These are phyloP conservation scores for Catostylus mosaicus DNA, from an alignment of 30 jellyfish, hydroid and myxozoan genomes.

Conservation along the genomic window DNA sequence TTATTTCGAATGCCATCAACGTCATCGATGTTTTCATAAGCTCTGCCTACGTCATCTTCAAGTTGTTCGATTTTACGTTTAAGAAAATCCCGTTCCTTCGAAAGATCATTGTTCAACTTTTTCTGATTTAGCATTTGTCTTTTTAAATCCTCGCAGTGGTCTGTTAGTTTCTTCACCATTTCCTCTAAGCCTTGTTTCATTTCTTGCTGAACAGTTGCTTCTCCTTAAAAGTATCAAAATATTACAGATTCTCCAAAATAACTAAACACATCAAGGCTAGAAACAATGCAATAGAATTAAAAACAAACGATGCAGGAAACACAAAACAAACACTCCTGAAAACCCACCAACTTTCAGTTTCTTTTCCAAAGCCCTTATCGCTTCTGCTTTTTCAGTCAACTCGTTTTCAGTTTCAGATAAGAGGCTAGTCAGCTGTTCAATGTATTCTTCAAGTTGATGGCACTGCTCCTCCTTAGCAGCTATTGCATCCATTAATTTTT, in stretches of 20 bases:
- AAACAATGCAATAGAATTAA: not conserved
- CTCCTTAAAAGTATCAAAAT: constrained; percentile 3
- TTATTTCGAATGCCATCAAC: constrained; percentile 13
- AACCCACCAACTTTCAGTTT: constrained; percentile 40
- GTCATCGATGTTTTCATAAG: not conserved
- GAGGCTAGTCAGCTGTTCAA: constrained; percentile 36
- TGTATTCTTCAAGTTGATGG: constrained; percentile 23
- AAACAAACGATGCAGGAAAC: not conserved
- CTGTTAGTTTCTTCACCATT: constrained; percentile 30
- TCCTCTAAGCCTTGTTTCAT: constrained; percentile 57
- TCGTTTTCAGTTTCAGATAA: constrained; percentile 56
- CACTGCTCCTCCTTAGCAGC: constrained; percentile 58
- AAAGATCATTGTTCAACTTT: constrained; percentile 33
- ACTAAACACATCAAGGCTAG: not conserved
- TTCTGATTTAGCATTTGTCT: constrained; percentile 34
- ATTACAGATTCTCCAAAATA: too few species aligned
- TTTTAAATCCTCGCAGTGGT: constrained; percentile 35
- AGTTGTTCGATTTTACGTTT: constrained; percentile 34
- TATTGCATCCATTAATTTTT: constrained; percentile 27
- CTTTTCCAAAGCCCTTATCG: constrained; percentile 49
- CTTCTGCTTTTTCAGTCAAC: constrained; percentile 34
- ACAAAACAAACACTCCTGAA: not conserved
- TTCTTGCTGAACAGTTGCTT: constrained; percentile 29
- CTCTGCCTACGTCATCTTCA: constrained; percentile 11
- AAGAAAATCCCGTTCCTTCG: constrained; percentile 36